phyloP scores from a whole-genome alignment of 2,113 vertebrate species.

The Phylloscopus trochilus region DNA sequence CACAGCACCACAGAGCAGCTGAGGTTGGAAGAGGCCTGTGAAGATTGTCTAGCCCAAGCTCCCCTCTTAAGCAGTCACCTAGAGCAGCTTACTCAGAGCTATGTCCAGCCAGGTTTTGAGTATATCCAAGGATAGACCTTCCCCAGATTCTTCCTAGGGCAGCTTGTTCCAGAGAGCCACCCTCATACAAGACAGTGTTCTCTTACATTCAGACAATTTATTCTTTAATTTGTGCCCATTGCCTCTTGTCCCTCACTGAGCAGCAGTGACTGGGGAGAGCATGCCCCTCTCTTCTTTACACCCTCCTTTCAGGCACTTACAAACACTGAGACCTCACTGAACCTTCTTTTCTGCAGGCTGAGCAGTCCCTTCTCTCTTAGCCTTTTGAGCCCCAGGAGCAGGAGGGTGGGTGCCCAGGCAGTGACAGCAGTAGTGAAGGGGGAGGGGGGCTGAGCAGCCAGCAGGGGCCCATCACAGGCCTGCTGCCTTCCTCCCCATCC shows the following conservation, averaged over 20 bases:
- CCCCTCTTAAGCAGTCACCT: not conserved
- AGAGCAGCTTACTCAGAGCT: not conserved
- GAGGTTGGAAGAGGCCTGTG: not conserved
- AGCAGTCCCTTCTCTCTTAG: not conserved
- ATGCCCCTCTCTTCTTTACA: not conserved
- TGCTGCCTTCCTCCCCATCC: not conserved
- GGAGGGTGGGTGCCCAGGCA: not conserved
- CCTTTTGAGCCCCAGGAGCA: not conserved
- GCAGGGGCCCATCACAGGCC: not conserved
- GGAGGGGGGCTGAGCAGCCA: not conserved
- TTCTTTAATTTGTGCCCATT: not conserved
- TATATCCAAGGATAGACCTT: not conserved
- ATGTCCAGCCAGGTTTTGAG: not conserved
- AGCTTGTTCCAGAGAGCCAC: not conserved
- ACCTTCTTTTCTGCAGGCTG: not conserved
- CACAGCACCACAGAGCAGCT: not conserved
- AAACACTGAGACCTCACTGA: not conserved
- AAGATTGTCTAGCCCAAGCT: not conserved
- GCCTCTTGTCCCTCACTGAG: not conserved
- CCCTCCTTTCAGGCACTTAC: not conserved
- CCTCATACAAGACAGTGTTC: not conserved
- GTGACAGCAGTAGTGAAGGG: not conserved
- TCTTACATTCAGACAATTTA: not conserved
- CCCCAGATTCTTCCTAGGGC: not conserved
- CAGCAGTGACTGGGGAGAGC: not conserved